phyloP scores from a whole-genome alignment of 1,140 invertebrate genomes.

The Elysia chlorotica region DNA sequence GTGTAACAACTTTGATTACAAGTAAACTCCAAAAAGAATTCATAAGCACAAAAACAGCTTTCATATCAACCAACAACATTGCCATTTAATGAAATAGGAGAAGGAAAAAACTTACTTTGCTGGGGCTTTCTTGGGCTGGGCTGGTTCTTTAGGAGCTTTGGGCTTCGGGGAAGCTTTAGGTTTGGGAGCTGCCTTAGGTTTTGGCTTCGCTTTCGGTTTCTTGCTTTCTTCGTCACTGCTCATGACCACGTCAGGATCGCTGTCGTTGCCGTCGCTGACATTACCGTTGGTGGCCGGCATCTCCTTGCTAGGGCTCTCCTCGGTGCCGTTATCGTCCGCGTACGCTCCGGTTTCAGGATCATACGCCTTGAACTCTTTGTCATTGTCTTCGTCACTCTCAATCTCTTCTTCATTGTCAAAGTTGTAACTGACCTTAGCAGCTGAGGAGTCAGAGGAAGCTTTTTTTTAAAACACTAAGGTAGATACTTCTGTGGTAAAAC shows the following conservation, averaged over 20 bases:
- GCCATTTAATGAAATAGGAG: too few relatives aligned
- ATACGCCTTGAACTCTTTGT: neutral
- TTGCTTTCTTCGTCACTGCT: constrained; percentile 15
- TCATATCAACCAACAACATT: too few relatives aligned
- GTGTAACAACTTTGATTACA: too few relatives aligned
- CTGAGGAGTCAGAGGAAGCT: constrained; percentile 26
- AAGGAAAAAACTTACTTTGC: constrained; percentile 5
- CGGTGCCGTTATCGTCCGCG: neutral
- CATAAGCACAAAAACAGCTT: too few relatives aligned
- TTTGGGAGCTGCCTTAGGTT: constrained; percentile 14
- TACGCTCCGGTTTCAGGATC: constrained; percentile 1
- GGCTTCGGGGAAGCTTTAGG: constrained; percentile 5
- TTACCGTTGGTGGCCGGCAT: neutral
- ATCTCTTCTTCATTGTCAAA: constrained; percentile 36
- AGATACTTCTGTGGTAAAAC: too few relatives aligned
- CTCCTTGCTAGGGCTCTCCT: too few relatives aligned
- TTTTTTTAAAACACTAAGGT: too few relatives aligned
- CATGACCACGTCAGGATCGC: constrained; percentile 1
- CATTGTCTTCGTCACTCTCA: constrained; percentile 23
- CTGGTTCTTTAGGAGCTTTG: constrained; percentile 16
- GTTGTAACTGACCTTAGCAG: constrained; percentile 35
- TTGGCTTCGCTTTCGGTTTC: constrained; percentile 11
- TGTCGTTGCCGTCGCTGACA: constrained; percentile 1
- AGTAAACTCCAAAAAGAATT: too few relatives aligned
- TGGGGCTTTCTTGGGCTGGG: constrained; percentile 4